phyloP scores from a whole-genome alignment of 2,888 invertebrate genomes.

The Sminthurides aquaticus region DNA sequence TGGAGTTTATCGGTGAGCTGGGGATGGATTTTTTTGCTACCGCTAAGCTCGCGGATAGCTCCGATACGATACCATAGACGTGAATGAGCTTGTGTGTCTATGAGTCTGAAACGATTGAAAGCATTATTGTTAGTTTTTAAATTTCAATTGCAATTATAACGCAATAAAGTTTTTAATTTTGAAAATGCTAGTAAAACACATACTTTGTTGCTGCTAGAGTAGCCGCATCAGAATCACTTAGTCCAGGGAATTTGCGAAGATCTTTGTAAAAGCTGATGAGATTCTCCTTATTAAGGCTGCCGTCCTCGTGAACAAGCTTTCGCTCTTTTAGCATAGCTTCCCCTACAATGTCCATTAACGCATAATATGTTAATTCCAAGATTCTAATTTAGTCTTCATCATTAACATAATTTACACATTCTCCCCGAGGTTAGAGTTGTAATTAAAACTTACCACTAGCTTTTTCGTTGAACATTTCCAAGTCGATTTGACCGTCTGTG shows the following conservation, averaged over 20 bases:
- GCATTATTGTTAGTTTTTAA: neutral
- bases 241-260: slow-evolving; percentile 50
- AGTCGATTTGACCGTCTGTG: slow-evolving; percentile 48
- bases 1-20: slow-evolving; percentile 49
- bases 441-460: slow-evolving; percentile 46
- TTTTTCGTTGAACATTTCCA: slow-evolving; percentile 41
- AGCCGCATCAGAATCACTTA: slow-evolving; percentile 53
- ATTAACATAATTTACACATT: neutral
- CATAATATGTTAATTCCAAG: neutral
- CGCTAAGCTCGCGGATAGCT: slow-evolving; percentile 51
- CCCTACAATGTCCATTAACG: slow-evolving; percentile 38
- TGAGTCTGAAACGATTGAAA: slow-evolving; percentile 46
- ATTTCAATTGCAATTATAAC: neutral
- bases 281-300: slow-evolving; percentile 48
- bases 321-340: slow-evolving; percentile 45
- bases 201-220: slow-evolving; percentile 52
- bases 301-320: slow-evolving; percentile 46
- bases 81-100: slow-evolving; percentile 51
- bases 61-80: slow-evolving; percentile 56
- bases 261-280: slow-evolving; percentile 50
- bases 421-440: neutral
- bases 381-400: neutral
- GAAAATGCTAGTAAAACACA: too few species aligned
- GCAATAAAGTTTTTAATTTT: neutral
- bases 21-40: slow-evolving; percentile 50